Percentiles rank a stretch among this genome's conserved stretches.
phyloP scores from a whole-genome alignment of 2,113 vertebrate species.

The Ictalurus furcatus region DNA sequence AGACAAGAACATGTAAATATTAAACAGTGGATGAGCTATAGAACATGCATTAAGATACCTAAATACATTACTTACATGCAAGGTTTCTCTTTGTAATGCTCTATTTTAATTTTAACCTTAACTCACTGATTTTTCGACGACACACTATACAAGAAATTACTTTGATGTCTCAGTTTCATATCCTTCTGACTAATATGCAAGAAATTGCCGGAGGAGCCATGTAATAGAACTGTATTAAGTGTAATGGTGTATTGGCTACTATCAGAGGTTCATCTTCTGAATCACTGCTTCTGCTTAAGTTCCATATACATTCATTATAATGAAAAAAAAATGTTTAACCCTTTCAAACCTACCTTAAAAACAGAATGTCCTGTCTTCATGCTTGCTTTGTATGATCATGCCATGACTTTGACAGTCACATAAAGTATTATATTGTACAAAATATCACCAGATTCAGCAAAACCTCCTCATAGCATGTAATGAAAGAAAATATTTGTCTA shows the following conservation, averaged over 20 bases:
- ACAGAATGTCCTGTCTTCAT: background rate
- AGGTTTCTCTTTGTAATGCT: background rate
- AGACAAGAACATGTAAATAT: background rate
- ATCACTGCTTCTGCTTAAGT: conserved; percentile 13
- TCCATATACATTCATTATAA: background rate
- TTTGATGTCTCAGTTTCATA: conserved; percentile 20
- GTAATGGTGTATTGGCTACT: conserved; percentile 19
- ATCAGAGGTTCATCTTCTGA: conserved; percentile 15
- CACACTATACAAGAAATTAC: background rate
- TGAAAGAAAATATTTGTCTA: background rate
- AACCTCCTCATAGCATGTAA: background rate
- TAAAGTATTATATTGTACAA: background rate
- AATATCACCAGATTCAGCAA: background rate
- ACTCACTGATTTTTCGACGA: background rate
- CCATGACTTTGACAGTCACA: background rate
- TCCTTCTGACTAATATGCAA: conserved; percentile 25
- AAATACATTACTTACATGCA: background rate
- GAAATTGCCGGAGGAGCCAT: conserved; percentile 15
- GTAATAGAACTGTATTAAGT: conserved; percentile 33
- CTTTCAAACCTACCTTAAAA: background rate
- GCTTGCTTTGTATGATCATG: background rate
- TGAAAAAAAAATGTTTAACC: background rate
- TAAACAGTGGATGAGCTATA: background rate
- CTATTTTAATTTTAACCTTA: background rate
- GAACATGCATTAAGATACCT: background rate